phyloP scores from a whole-genome alignment of 2,888 invertebrate species.

The Scrobipalpa costella region DNA sequence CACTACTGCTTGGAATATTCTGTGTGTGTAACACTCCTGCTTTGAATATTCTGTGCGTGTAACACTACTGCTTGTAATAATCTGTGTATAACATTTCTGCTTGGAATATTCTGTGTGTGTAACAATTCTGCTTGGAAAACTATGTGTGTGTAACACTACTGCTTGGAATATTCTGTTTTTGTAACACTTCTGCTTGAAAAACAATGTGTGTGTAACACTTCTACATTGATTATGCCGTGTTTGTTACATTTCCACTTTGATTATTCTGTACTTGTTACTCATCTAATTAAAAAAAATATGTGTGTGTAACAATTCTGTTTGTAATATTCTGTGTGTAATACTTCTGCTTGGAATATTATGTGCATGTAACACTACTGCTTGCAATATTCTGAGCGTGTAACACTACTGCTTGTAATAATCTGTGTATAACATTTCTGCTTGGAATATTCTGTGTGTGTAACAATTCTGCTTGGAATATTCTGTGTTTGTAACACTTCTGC shows the following conservation, averaged over 20 bases:
- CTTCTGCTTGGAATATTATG: background rate
- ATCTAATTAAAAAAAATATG: background rate
- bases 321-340: background rate
- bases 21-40: background rate
- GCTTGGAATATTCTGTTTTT: background rate
- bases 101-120: background rate
- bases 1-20: background rate
- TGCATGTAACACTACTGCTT: background rate
- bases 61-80: too few relatives aligned
- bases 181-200: conserved; percentile 7
- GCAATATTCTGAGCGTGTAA: background rate
- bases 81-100: background rate
- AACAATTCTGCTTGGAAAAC: background rate
- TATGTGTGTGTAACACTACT: background rate
- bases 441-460: background rate
- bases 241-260: too few relatives aligned
- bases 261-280: too few relatives aligned
- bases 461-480: background rate
- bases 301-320: background rate
- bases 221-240: too few relatives aligned
- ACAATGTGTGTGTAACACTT: too few relatives aligned
- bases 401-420: too few relatives aligned
- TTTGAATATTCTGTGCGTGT: too few relatives aligned
- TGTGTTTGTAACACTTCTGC: background rate
- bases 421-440: too few relatives aligned